Base-by-base conservation (phyloP, 2,888 invertebrate species). In the Bellardia bayeri region DNA sequence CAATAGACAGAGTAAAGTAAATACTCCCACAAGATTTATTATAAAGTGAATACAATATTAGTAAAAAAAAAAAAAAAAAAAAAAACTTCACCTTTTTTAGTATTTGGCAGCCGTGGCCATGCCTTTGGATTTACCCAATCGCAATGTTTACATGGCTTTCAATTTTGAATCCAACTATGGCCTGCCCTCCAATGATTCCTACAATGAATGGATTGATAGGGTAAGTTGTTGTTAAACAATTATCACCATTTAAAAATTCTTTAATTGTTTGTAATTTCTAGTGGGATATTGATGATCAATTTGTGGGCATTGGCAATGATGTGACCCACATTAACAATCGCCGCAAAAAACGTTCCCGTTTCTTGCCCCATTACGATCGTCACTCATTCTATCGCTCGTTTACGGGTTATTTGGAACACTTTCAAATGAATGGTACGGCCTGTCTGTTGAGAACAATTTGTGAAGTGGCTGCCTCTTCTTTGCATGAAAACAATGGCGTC, bases 101-200 rank as follows among this genome's bases (percentile, higher is more conserved):
- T 94, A 96, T 23, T 95, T 96, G 90, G 91, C 96, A 13, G 96
- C 96, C 0, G 94, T 97, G 86, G 96, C 96, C 0, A 94, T 96
- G 56, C 97, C 97, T 0, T 92, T 97, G 23, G 96, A 96, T 90
- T 94, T 96, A 3, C 95, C 96, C 0, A 95, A 96, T 88, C 95
- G 95, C 89, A 95, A 96, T 91, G 95, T 96, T 6, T 96, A 96
- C 90, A 94, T 97, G 76, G 96, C 97, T 0, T 96, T 96, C 91
- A 96, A 96, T 93, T 96, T 97, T 91, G 97, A 97, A 91, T 95
- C 96, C 0, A 96, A 95, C 91, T 97, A 96, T 93, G 93, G 92
- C 63, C 92, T 95, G 5, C 95, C 96, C 0, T 94, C 95, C 37
- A 95, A 95, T 0, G 94, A 95, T 85, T 94, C 95, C 1, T 95